Evolutionary conservation across 2,113 vertebrate genomes (phyloP).

Genomic region (Athene noctua): DNA sequence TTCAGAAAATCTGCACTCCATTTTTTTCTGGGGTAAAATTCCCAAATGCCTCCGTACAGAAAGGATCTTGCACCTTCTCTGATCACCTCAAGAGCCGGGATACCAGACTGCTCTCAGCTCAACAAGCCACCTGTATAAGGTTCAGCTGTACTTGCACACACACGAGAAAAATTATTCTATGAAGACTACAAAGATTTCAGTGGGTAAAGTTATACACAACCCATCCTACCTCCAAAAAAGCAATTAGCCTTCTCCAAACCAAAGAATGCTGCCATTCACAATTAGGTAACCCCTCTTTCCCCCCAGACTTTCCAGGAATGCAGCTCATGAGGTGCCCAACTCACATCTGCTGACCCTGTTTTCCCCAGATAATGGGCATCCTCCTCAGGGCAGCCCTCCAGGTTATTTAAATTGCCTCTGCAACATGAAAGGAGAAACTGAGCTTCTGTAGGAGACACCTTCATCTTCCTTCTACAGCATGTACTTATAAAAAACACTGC

Average conservation of each 20-base stretch:
- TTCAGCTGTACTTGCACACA: not conserved
- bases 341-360: not conserved
- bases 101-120: not conserved
- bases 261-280: not conserved
- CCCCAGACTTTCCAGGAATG: not conserved
- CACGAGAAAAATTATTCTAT: not conserved
- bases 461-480: not conserved
- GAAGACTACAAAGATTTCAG: not conserved
- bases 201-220: not conserved
- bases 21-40: not conserved
- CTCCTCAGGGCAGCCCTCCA: not conserved
- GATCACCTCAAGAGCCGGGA: not conserved
- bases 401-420: not conserved
- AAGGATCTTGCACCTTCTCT: not conserved
- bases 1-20: not conserved
- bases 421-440: not conserved
- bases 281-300: not conserved
- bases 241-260: not conserved
- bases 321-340: not conserved
- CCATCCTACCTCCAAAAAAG: not conserved
- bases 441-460: not conserved
- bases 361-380: not conserved
- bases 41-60: not conserved
- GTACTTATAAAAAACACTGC: not conserved
- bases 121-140: not conserved